Base-by-base conservation (phyloP, 2,888 invertebrate species). In the Habroteleia sp. region DNA sequence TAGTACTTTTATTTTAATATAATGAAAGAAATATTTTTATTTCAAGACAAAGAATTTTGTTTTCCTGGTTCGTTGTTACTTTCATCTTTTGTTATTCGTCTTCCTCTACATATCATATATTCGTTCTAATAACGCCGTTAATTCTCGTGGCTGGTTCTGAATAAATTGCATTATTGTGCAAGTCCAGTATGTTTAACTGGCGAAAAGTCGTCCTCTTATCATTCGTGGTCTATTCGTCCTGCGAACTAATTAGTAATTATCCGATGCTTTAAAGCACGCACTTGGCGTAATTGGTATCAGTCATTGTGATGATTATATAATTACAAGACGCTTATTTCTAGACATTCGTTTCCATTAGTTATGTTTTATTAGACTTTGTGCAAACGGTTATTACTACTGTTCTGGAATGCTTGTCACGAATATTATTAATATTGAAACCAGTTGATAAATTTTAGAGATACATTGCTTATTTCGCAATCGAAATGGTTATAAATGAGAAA, bases 191-290 rank as follows among this genome's bases (percentile, higher is more conserved):
- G 37, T 13, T 33, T 35, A 58, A 35, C 25, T 35, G 20, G 31
- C 44, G 44, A 44, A 16, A 16, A 60, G 60, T 58, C 44, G 44
- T 27, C 16, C 44, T 60, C 46, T 60, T 60, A 60, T 60, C 60
- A n/a, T n/a, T n/a, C n/a, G n/a, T n/a, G n/a, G n/a, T 20, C 44
- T 20, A 8, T 33, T 46, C 39, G 20, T 58, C 25, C 31, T 29
- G 46, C 17, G 33, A 20, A 20, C 62, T 62, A 63, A 63, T 63
- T 63, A 63, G 63, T 42, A 50, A 63, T 50, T 50, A 63, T 20
- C 27, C 11, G 39, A 20, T 16, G 62, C 11, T 63, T 63, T 63
- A 50, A 20, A 52, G 63, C 63, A 44, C 42, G 33, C 52, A 44
- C 20, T 58, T 11, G 44, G 44, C 8, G 37, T 25, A 62, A 65